Evolutionary conservation across 2,888 invertebrate species (phyloP).

Genomic region (Euzophera pinguis): DNA sequence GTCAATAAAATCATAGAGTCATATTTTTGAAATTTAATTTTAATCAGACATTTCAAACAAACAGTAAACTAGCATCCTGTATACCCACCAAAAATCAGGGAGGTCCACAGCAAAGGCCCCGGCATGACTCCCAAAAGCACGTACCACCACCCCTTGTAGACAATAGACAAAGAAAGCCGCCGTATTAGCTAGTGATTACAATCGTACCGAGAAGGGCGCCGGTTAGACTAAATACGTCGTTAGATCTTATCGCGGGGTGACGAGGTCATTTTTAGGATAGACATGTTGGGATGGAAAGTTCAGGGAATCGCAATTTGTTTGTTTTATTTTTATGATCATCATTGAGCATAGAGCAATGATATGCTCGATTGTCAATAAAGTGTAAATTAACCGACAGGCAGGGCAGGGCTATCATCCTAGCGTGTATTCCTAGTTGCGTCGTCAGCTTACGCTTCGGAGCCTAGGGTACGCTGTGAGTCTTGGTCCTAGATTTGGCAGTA

Average conservation of each 20-base stretch:
- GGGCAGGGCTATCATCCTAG: no score
- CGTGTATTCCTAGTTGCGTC: no score
- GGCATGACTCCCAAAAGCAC: conserved; percentile 74
- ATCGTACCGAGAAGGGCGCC: conserved; percentile 42
- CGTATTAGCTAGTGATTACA: conserved; percentile 49
- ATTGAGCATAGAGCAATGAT: no score
- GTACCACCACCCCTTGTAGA: conserved; percentile 73
- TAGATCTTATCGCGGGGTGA: conserved; percentile 44
- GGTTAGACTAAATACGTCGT: conserved; percentile 49
- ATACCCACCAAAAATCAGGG: conserved; percentile 48
- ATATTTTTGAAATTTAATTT: no score
- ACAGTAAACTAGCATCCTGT: not conserved
- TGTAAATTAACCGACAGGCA: no score
- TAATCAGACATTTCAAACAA: not conserved
- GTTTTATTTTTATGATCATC: not conserved
- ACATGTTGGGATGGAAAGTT: conserved; percentile 3
- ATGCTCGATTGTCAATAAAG: no score
- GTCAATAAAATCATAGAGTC: no score
- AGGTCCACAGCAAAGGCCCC: conserved; percentile 68
- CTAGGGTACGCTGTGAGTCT: no score
- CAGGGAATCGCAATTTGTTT: not conserved
- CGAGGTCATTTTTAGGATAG: conserved; percentile 23
- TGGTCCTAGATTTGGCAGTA: no score
- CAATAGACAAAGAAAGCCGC: conserved; percentile 76
- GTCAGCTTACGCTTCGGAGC: no score